Percentiles rank a stretch among this genome's conserved stretches.
These are phyloP conservation scores for Bungarus multicinctus DNA, from an alignment of 2,113 vertebrate species.

Conservation along the genomic window DNA sequence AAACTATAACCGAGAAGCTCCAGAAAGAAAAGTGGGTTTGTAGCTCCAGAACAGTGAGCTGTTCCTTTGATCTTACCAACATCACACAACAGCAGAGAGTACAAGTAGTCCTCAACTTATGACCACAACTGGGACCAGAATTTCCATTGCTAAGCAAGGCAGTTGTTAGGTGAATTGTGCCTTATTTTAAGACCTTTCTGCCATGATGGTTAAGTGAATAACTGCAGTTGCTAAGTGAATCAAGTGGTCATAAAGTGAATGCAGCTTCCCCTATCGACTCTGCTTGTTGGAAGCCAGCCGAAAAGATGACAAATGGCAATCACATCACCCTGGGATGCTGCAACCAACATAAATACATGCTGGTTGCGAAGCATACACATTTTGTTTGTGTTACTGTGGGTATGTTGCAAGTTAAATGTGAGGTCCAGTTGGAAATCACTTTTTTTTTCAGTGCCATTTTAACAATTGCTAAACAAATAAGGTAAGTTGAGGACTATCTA, in stretches of 20 bases:
- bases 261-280: background rate
- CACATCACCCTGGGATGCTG: background rate
- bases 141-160: background rate
- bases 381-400: background rate
- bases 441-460: background rate
- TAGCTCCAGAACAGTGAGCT: background rate
- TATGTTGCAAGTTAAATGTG: background rate
- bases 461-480: background rate
- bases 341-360: background rate
- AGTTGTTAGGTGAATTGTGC: background rate
- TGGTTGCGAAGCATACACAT: background rate
- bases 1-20: background rate
- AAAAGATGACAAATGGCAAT: background rate
- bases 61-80: background rate
- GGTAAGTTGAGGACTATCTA: background rate
- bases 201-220: background rate
- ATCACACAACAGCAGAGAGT: background rate
- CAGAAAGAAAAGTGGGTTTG: background rate
- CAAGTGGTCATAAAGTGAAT: background rate
- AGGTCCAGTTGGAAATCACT: background rate
- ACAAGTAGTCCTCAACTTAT: background rate
- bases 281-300: background rate
- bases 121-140: background rate
- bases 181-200: background rate
- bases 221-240: background rate